These are phyloP conservation scores for Microctonus aethiopoides DNA, from an alignment of 2,888 invertebrate genomes.

Conservation along the genomic window DNA sequence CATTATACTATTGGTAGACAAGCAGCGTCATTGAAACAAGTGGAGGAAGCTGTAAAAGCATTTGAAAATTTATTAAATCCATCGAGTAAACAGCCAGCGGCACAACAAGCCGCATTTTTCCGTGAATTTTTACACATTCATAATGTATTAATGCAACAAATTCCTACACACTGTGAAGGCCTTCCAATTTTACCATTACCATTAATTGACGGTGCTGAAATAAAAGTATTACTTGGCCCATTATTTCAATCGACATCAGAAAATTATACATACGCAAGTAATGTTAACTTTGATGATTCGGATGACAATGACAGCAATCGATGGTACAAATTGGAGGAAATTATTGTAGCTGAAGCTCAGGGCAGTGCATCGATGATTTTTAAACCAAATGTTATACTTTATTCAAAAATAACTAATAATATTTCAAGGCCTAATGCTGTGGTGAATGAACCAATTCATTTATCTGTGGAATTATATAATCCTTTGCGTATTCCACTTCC, in stretches of 20 bases:
- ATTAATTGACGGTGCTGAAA: conserved; percentile 75
- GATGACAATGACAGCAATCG: conserved; percentile 68
- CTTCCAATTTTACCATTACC: conserved; percentile 82
- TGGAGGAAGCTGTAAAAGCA: conserved; percentile 78
- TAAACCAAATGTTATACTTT: conserved; percentile 81
- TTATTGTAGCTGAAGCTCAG: conserved; percentile 77
- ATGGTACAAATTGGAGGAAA: conserved; percentile 84
- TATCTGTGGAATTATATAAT: conserved; percentile 81
- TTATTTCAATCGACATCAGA: conserved; percentile 72
- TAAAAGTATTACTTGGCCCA: conserved; percentile 78
- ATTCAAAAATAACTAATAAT: conserved; percentile 76
- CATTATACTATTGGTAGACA: conserved; percentile 93
- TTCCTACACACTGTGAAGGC: conserved; percentile 55
- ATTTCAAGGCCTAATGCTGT: conserved; percentile 76
- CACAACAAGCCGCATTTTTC: conserved; percentile 84
- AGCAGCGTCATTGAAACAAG: conserved; percentile 82
- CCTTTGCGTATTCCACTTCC: conserved; percentile 79
- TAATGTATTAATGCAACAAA: conserved; percentile 67
- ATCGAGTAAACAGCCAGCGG: conserved; percentile 76
- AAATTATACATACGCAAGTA: conserved; percentile 55
- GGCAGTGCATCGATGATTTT: conserved; percentile 80
- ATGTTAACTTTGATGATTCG: conserved; percentile 59
- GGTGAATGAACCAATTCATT: conserved; percentile 84
- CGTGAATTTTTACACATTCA: conserved; percentile 88
- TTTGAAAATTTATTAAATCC: conserved; percentile 82